Evolutionary conservation across 1,140 invertebrate species (phyloP).

Genomic region (Trinorchestia longiramus): DNA sequence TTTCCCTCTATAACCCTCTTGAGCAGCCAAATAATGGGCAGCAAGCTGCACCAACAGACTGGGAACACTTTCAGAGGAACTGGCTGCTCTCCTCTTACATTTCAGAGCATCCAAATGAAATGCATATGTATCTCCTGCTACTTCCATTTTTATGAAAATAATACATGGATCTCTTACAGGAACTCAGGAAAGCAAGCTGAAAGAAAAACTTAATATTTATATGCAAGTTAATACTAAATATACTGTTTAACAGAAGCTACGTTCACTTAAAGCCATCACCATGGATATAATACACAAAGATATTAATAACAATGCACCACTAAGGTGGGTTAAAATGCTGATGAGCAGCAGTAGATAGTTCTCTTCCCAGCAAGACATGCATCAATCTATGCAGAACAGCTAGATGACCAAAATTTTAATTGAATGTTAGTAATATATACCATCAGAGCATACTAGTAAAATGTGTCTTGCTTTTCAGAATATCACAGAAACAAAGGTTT

Average conservation of each 20-base stretch:
- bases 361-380: neutral
- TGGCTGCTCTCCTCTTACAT: neutral
- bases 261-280: neutral
- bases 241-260: neutral
- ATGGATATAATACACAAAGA: neutral
- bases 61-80: neutral
- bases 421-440: neutral
- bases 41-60: neutral
- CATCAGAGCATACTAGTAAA: too few relatives aligned
- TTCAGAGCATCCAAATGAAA: neutral
- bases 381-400: too few relatives aligned
- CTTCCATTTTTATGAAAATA: neutral
- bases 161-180: neutral
- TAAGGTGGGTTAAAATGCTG: neutral
- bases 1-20: neutral
- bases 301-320: too few relatives aligned
- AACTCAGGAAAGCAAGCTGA: neutral
- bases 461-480: too few relatives aligned
- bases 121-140: neutral
- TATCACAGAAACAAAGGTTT: too few relatives aligned
- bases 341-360: neutral
- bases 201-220: neutral
- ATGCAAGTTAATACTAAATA: neutral
- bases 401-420: too few relatives aligned
- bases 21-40: neutral